Evolutionary conservation across 30 jellyfish, hydroid and myxozoan species (phyloP), one percentile per base, ranked within the genome.

Genomic region (Nemopilema nomurai): DNA sequence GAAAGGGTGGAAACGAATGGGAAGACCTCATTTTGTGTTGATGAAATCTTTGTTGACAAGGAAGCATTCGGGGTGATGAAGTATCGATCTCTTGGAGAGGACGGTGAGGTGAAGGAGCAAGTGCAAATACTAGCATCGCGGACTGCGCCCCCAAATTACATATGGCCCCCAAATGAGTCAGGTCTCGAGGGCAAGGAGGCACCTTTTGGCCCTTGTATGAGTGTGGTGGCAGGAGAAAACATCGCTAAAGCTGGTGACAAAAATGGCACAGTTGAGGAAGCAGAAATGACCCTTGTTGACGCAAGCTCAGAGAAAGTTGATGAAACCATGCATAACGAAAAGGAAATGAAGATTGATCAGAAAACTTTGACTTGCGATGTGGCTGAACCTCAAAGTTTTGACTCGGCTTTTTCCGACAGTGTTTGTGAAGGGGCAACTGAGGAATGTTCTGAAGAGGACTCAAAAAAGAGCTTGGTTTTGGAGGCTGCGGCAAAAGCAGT

Each of bases 11-110:
- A 70, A 13, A 25, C 79, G 32, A 64, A 65, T 1, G 65, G 30
- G 20, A 83, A 72, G 26, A 63, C 33, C 74, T 63, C 62, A 17
- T 83, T 83, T 49, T 30, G 66, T 28, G 62, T 83, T 26, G 92
- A 83, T 51, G 83, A 83, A 0, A 83, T 83, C 25, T 68, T 9
- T 31, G 92, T 83, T n/a, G 92, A 83, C 67, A 72, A 62, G 75
- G 21, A 57, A n/a, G 92, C 92, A 0, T 83, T 83, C 62, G 92
- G 92, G 16, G 86, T 83, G 66, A 83, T 83, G 24, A 83, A 83
- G 32, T 72, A 83, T 57, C 62, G 76, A 63, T 20, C 64, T 23
- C 29, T 83, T 52, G 92, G 51, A 52, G 86, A 28, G 1, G 25
- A 72, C 51, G 92, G 92, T 19, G 72, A 72, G 22, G 62, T 83